Base-by-base conservation (phyloP, 2,113 vertebrate species). In the Phoenicopterus ruber region DNA sequence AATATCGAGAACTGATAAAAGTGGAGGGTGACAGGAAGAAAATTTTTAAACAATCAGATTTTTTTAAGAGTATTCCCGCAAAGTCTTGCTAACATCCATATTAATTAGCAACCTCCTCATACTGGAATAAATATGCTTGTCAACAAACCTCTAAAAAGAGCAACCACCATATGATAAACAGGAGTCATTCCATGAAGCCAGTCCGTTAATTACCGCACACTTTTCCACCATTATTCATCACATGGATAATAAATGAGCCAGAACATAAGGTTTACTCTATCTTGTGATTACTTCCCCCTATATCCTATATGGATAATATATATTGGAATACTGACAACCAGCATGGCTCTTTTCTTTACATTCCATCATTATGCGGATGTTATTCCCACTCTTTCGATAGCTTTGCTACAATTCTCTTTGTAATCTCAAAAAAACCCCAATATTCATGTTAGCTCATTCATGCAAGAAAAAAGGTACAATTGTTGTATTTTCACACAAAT, bases 201-300 rank as follows among this genome's bases (percentile, higher is more conserved):
- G 86, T 70, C 71, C 70, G 86, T 82, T 93, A 92, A 82, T 86
- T 90, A 94, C 50, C 8, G 2, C 57, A 80, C 3, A 12, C 34
- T 77, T 58, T 91, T 86, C 65, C 42, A 93, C 54, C 36, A 70
- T 93, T 90, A 85, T 80, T 91, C 55, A 96, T 81, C 62, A 66
- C 42, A 65, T 24, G 17, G 89, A 82, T 73, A 96, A 94, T 59
- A 85, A 95, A 89, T 76, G 84, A 96, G 52, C 61, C 82, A 49
- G 61, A 89, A 72, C 34, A 61, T 57, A 93, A 88, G 61, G 66
- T 90, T 92, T 95, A 79, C n/a, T 91, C 63, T 82, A 49, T 87
- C 57, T 80, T 88, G 25, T 54, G 21, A 90, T 82, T 80, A 82
- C 58, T 90, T 87, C 17, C 28, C 49, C 28, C 36, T 46, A n/a